Conservation (phyloP, 2,888 invertebrate genomes). For the Torymus aiolomorphi region DNA sequence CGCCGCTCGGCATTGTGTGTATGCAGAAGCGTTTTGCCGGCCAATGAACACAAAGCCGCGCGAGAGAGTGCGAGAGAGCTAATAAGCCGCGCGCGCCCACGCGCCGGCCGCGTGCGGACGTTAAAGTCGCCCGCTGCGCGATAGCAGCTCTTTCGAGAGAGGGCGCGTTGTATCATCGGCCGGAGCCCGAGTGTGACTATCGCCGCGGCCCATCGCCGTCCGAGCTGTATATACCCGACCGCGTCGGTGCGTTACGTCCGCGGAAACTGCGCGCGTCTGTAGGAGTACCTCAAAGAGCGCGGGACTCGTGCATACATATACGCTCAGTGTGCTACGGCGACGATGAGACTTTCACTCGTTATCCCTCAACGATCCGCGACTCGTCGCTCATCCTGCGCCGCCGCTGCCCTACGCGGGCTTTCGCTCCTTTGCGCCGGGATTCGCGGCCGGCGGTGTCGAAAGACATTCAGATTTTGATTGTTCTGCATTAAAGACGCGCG, state of each 20-base stretch:
- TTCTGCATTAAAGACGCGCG: no score
- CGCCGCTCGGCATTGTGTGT: constrained; percentile 48
- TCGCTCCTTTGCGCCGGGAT: not conserved
- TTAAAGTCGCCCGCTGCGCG: constrained; percentile 4
- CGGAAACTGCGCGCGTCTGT: constrained; percentile 53
- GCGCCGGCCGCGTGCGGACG: not conserved
- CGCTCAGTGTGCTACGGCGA: constrained; percentile 39
- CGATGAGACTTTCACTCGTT: constrained; percentile 70
- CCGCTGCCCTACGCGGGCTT: no score
- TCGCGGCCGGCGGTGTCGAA: not conserved
- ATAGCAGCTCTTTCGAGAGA: no score
- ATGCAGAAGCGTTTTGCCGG: constrained; percentile 68
- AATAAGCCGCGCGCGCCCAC: constrained; percentile 43
- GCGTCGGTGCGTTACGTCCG: constrained; percentile 60
- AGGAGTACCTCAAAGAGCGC: constrained; percentile 65
- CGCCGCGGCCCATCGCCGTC: constrained; percentile 53
- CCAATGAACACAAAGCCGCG: constrained; percentile 68
- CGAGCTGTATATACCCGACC: not conserved
- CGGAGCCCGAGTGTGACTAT: constrained; percentile 71
- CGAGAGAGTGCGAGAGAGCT: constrained; percentile 54
- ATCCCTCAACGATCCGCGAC: constrained; percentile 69
- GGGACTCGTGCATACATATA: no score
- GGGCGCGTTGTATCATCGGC: constrained; percentile 71
- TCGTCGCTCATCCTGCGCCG: no score
- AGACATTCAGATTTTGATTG: no score